phyloP scores from a whole-genome alignment of 2,888 invertebrate genomes.

The Colletes collaris region DNA sequence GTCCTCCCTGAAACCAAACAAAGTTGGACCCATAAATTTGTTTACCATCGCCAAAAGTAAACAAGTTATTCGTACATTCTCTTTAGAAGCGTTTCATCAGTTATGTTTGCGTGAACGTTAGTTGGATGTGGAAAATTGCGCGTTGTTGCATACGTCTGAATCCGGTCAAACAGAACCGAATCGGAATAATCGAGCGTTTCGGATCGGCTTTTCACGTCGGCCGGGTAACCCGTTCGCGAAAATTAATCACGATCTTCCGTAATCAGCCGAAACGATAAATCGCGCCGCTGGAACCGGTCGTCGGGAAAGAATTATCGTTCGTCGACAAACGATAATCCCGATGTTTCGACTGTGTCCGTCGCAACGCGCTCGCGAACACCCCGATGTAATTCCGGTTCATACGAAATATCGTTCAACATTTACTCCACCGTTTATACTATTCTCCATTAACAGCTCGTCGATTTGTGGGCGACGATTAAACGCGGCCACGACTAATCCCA shows the following conservation, averaged over 20 bases:
- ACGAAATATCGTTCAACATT: constrained; percentile 38
- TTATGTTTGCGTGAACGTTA: no score
- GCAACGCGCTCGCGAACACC: background rate
- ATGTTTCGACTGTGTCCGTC: background rate
- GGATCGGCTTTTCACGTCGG: background rate
- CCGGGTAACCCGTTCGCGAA: background rate
- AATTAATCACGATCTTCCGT: constrained; percentile 40
- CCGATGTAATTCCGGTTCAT: background rate
- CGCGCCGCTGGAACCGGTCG: constrained; percentile 10
- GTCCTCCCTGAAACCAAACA: no score
- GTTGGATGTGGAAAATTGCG: no score
- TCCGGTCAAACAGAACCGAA: no score
- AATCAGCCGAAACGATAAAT: constrained; percentile 30
- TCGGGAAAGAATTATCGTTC: constrained; percentile 43
- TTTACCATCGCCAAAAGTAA: no score
- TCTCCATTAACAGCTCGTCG: constrained; percentile 65
- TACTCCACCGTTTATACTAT: constrained; percentile 54
- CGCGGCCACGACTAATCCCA: constrained; percentile 60
- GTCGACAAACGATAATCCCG: constrained; percentile 41
- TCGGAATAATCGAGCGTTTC: background rate
- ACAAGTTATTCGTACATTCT: no score
- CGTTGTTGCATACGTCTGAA: no score
- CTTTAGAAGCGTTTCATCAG: no score
- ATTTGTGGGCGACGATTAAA: constrained; percentile 67
- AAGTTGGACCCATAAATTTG: no score